Conservation (phyloP, 2,888 invertebrate species). For the Zaprionus obscuricornis region DNA sequence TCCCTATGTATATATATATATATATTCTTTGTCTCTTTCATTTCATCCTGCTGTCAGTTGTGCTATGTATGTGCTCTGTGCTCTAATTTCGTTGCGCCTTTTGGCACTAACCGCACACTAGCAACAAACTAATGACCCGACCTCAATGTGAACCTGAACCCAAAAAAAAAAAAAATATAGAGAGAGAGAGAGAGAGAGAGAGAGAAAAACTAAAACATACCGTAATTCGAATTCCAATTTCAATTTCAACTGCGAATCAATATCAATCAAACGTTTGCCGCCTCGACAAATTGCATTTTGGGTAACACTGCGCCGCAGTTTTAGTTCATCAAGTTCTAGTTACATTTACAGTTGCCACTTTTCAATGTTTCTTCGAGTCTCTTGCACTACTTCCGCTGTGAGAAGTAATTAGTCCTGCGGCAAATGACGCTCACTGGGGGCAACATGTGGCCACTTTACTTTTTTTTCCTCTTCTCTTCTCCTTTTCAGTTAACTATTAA, state of each 20-base stretch:
- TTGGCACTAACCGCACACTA: conserved; percentile 59
- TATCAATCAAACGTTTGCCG: conserved; percentile 78
- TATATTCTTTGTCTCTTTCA: neutral
- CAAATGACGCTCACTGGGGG: conserved; percentile 40
- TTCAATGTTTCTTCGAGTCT: conserved; percentile 1
- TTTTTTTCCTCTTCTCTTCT: neutral
- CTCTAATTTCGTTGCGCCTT: conserved; percentile 73
- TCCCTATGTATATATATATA: neutral
- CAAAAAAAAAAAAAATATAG: too few relatives aligned
- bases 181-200: too few relatives aligned
- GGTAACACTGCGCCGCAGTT: neutral
- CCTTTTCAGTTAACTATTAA: too few relatives aligned
- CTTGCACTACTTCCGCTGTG: conserved; percentile 49
- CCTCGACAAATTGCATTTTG: conserved; percentile 72
- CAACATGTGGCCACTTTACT: conserved; percentile 65
- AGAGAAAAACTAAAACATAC: too few relatives aligned
- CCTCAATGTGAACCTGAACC: conserved; percentile 25
- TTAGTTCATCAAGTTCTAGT: too few relatives aligned
- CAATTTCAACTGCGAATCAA: conserved; percentile 58
- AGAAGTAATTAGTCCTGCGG: conserved; percentile 66
- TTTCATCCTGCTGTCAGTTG: conserved; percentile 36
- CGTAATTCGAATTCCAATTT: conserved; percentile 2
- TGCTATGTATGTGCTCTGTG: too few relatives aligned
- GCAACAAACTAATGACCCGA: conserved; percentile 66
- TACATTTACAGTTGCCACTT: too few relatives aligned